Percentiles rank a stretch among this genome's conserved stretches.
These are phyloP conservation scores for Conus ventricosus DNA, from an alignment of 1,140 invertebrate species.

Conservation along the genomic window DNA sequence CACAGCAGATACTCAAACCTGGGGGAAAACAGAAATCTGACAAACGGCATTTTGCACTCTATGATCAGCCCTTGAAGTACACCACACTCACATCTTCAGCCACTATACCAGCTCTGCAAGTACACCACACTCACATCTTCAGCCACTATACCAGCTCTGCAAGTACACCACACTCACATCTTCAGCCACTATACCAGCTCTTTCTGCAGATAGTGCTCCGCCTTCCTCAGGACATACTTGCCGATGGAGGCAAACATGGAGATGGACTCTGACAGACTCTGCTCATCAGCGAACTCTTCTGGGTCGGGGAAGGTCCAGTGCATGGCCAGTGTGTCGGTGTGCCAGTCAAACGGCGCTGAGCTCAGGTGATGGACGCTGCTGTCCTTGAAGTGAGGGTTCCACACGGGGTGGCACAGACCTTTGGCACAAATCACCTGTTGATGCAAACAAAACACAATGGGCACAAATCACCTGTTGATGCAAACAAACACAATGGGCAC, in stretches of 20 bases:
- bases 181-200: background rate
- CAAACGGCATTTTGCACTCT: too few relatives aligned
- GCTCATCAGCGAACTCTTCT: conserved; percentile 42
- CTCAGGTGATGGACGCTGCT: conserved; percentile 38
- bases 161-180: too few relatives aligned
- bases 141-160: background rate
- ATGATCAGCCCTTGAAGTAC: too few relatives aligned
- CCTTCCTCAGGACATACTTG: conserved; percentile 47
- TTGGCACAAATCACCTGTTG: conserved; percentile 50
- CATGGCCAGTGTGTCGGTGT: conserved; percentile 46
- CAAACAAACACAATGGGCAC: background rate
- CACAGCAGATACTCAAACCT: too few relatives aligned
- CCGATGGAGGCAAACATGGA: conserved; percentile 49
- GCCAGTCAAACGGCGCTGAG: conserved; percentile 46
- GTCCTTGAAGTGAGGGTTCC: conserved; percentile 46
- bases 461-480: background rate
- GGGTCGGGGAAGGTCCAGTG: conserved; percentile 59
- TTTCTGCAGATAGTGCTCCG: conserved; percentile 12
- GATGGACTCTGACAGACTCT: conserved; percentile 35
- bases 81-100: too few relatives aligned
- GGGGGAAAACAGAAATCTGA: too few relatives aligned
- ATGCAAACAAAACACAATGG: too few relatives aligned
- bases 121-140: too few relatives aligned
- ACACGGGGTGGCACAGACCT: conserved; percentile 52
- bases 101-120: too few relatives aligned